Percentiles rank a stretch among this genome's conserved stretches.
These are phyloP conservation scores for Matsumurasca onukii DNA, from an alignment of 1,140 invertebrate genomes.

Conservation along the genomic window DNA sequence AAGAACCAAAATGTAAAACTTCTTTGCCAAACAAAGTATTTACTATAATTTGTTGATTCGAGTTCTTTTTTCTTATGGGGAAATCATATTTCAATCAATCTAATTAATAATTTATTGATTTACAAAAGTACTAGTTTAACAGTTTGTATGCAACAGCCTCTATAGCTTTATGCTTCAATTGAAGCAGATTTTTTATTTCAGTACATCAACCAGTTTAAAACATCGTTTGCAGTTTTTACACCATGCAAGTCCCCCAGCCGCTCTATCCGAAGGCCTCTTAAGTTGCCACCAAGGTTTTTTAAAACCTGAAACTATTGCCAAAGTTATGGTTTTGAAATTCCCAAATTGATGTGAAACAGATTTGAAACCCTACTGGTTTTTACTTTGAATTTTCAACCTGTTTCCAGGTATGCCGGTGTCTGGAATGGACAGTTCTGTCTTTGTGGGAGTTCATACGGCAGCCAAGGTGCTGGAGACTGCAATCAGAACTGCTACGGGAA, in stretches of 20 bases:
- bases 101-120: too few relatives aligned
- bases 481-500: constrained; percentile 6
- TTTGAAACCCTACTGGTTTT: background rate
- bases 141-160: too few relatives aligned
- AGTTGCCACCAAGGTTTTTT: background rate
- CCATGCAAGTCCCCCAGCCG: background rate
- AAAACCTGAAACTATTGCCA: background rate
- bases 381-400: background rate
- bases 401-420: background rate
- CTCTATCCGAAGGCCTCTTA: background rate
- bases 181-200: too few relatives aligned
- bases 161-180: too few relatives aligned
- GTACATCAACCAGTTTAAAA: too few relatives aligned
- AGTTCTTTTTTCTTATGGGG: too few relatives aligned
- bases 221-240: background rate
- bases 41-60: too few relatives aligned
- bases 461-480: background rate
- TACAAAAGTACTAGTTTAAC: too few relatives aligned
- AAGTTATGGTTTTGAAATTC: background rate
- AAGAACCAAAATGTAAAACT: too few relatives aligned
- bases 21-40: too few relatives aligned
- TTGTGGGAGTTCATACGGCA: constrained; percentile 1
- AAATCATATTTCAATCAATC: too few relatives aligned
- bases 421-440: constrained; percentile 1
- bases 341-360: background rate